Evolutionary conservation across 2,797 vertebrate genomes (phyloP).

Genomic region (Pipistrellus kuhlii): DNA sequence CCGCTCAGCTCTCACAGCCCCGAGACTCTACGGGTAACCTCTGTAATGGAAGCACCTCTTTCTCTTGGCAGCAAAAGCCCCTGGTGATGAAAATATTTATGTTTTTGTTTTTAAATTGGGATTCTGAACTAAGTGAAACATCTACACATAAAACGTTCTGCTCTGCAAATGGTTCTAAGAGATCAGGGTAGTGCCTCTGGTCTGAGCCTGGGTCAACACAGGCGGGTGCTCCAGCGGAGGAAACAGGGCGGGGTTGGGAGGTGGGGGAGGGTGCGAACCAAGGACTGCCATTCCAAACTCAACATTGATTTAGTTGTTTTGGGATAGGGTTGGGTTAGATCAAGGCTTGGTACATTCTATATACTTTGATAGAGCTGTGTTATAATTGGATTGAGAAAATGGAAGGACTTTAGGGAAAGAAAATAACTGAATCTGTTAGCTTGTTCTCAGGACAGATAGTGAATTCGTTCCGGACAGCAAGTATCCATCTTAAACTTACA

Average conservation of each 20-base stretch:
- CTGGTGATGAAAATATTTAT: background rate
- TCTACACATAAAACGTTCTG: background rate
- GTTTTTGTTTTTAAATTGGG: background rate
- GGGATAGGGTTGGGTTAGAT: background rate
- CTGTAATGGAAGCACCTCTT: background rate
- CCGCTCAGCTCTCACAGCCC: background rate
- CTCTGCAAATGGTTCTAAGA: background rate
- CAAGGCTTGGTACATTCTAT: background rate
- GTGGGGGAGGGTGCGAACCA: too few relatives aligned
- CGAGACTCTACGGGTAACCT: background rate
- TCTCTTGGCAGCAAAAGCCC: background rate
- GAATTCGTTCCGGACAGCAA: conserved; percentile 14
- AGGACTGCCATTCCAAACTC: background rate
- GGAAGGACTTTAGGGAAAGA: background rate
- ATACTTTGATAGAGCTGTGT: conserved; percentile 39
- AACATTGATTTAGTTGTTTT: background rate
- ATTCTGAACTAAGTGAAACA: background rate
- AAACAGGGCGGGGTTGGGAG: background rate
- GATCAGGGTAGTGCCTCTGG: background rate
- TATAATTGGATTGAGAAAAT: conserved; percentile 50
- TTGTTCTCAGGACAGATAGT: background rate
- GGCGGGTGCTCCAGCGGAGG: background rate
- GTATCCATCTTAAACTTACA: conserved; percentile 8
- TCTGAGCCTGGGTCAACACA: background rate
- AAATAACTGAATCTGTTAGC: background rate